A percentile compares a stretch with the other conserved stretches of the same genome.
phyloP scores from a whole-genome alignment of 2,113 vertebrate genomes.

The Corythoichthys intestinalis region DNA sequence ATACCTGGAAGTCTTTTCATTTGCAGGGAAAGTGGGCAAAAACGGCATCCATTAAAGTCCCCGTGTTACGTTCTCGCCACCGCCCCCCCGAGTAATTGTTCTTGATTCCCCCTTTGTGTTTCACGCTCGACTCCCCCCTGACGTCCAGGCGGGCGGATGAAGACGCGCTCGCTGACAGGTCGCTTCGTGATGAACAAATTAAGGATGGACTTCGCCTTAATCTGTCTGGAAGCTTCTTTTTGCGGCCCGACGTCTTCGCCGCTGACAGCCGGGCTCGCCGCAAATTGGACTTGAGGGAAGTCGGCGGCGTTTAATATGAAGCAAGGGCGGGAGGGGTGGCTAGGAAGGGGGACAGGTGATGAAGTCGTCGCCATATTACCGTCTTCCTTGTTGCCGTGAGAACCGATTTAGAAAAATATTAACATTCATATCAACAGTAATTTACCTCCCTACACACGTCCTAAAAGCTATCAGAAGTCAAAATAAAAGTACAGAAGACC shows the following conservation, averaged over 20 bases:
- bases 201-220: slow-evolving; percentile 61
- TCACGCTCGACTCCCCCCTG: slow-evolving; percentile 54
- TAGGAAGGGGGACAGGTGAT: slow-evolving; percentile 48
- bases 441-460: neutral
- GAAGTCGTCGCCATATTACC: slow-evolving; percentile 42
- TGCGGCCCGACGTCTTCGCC: slow-evolving; percentile 52
- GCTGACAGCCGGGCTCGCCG: slow-evolving; percentile 55
- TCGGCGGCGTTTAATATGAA: slow-evolving; percentile 46
- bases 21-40: neutral
- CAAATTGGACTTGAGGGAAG: slow-evolving; percentile 69
- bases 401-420: neutral
- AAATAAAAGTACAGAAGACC: neutral
- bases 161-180: slow-evolving; percentile 52
- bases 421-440: too few relatives aligned
- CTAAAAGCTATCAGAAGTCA: neutral
- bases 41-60: neutral
- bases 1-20: neutral
- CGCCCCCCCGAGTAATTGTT: slow-evolving; percentile 56
- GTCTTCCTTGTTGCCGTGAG: slow-evolving; percentile 19
- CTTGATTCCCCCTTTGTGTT: slow-evolving; percentile 69
- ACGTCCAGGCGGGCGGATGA: slow-evolving; percentile 41
- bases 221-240: slow-evolving; percentile 62
- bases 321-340: slow-evolving; percentile 2
- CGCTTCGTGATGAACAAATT: slow-evolving; percentile 67
- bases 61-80: neutral